Conservation (phyloP, 2,888 invertebrate species). For the Epinotia brunnichana region DNA sequence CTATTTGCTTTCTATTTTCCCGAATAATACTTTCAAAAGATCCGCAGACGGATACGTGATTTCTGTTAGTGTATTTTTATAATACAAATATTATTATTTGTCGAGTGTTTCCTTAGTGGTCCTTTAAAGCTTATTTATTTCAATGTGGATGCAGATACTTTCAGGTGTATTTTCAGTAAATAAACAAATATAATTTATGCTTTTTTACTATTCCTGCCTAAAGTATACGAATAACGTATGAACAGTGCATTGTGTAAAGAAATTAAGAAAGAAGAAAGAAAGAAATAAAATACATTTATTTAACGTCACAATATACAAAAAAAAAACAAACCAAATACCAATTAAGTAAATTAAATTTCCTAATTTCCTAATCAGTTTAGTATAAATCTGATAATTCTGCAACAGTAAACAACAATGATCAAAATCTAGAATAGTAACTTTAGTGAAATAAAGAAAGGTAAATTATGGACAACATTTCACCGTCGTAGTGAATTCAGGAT, state of each 20-base stretch:
- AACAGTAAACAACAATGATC: not conserved
- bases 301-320: too few species aligned
- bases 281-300: too few species aligned
- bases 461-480: conserved; percentile 10
- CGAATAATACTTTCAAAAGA: conserved; percentile 65
- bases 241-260: too few species aligned
- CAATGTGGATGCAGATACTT: conserved; percentile 12
- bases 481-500: conserved; percentile 37
- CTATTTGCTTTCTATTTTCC: conserved; percentile 66
- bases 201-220: too few species aligned
- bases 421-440: not conserved
- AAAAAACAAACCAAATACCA: too few species aligned
- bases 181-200: too few species aligned
- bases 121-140: conserved; percentile 5
- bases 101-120: conserved; percentile 46
- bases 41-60: conserved; percentile 45
- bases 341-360: too few species aligned
- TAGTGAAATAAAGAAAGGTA: not conserved
- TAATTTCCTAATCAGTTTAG: too few species aligned
- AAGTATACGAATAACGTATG: too few species aligned
- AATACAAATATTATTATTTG: conserved; percentile 53
- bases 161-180: not conserved
- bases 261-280: too few species aligned
- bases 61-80: conserved; percentile 48
- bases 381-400: not conserved